A percentile compares a stretch with the other conserved stretches of the same genome.
phyloP scores from a whole-genome alignment of 2,797 vertebrate species.

The Pelobates cultripes region DNA sequence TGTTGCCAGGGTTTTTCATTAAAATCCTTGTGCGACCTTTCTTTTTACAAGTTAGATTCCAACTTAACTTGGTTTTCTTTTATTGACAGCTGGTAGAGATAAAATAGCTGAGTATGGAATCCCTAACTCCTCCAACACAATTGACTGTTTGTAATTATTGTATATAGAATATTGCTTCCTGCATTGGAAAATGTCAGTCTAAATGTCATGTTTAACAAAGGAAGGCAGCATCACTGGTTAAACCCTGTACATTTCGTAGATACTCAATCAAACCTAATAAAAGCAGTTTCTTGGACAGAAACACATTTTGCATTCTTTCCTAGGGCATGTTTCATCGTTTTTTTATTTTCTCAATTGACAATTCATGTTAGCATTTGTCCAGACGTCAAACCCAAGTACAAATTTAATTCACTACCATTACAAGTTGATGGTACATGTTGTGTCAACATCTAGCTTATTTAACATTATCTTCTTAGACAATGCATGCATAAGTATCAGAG shows the following conservation, averaged over 20 bases:
- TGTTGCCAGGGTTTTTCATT: too few relatives aligned
- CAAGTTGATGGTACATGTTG: constrained; percentile 25
- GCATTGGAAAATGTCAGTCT: constrained; percentile 37
- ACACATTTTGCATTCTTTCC: constrained; percentile 41
- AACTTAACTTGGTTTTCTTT: constrained; percentile 6
- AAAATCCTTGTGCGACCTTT: too few relatives aligned
- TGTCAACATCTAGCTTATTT: not conserved
- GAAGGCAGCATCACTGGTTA: constrained; percentile 19
- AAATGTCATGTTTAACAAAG: constrained; percentile 18
- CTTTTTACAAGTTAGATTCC: not conserved
- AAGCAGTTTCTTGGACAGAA: constrained; percentile 43
- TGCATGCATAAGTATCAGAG: too few relatives aligned
- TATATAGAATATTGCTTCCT: constrained; percentile 26
- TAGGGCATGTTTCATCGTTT: constrained; percentile 40
- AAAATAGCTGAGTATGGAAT: not conserved
- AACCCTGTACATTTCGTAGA: constrained; percentile 4
- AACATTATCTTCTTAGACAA: too few relatives aligned
- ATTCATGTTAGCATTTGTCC: constrained; percentile 43
- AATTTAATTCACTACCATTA: constrained; percentile 20
- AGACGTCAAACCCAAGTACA: constrained; percentile 29
- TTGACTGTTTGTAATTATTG: constrained; percentile 8
- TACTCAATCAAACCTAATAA: constrained; percentile 28
- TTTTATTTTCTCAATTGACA: constrained; percentile 32
- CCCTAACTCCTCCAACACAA: not conserved
- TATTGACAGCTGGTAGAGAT: constrained; percentile 26